A percentile compares a stretch with the other conserved stretches of the same genome.
These are phyloP conservation scores for Alaudala cheleensis DNA, from an alignment of 2,113 vertebrate species.

Conservation along the genomic window DNA sequence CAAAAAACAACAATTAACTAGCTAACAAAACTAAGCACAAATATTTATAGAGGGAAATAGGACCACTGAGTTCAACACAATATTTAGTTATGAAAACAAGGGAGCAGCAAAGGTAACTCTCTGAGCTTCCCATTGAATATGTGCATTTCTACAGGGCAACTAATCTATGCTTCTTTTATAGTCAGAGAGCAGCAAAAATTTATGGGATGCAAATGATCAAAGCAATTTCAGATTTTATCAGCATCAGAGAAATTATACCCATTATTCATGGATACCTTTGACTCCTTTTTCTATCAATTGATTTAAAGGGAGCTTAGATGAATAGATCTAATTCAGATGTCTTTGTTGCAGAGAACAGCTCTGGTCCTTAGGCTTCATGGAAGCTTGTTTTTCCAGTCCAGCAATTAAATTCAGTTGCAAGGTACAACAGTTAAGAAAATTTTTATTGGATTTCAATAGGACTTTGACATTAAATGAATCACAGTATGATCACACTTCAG, in stretches of 20 bases:
- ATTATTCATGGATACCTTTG: not conserved
- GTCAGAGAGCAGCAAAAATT: not conserved
- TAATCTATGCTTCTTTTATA: not conserved
- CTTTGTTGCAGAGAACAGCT: not conserved
- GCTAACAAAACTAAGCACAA: not conserved
- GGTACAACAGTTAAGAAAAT: not conserved
- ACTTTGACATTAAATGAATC: not conserved
- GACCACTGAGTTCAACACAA: not conserved
- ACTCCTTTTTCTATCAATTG: not conserved
- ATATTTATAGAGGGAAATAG: not conserved
- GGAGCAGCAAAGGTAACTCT: not conserved
- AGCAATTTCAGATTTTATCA: constrained; percentile 1
- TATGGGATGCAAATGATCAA: not conserved
- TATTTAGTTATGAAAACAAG: not conserved
- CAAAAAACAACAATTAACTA: not conserved
- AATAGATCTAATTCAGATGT: not conserved
- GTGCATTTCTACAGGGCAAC: not conserved
- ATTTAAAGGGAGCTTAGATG: not conserved
- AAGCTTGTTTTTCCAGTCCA: not conserved
- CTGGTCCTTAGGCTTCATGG: not conserved
- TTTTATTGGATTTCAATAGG: not conserved
- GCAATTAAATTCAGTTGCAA: not conserved
- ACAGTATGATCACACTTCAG: not conserved
- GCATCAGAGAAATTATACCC: not conserved
- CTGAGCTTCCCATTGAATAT: not conserved